Conservation (phyloP, 1,140 invertebrate species). For the Drosophila guanche region DNA sequence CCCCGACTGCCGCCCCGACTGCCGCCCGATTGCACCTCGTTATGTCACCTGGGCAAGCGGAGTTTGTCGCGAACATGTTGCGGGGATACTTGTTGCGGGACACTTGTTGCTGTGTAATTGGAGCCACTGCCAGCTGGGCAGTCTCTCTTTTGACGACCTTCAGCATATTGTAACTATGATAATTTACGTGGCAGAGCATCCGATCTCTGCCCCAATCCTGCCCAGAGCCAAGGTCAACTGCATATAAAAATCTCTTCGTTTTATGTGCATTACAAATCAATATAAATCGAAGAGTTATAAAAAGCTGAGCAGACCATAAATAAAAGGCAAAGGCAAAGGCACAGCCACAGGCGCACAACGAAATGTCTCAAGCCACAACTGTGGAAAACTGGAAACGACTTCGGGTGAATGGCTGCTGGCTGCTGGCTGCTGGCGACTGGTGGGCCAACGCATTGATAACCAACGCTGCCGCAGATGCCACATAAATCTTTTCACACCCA, state of each 20-base stretch:
- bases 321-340: constrained; percentile 31
- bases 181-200: constrained; percentile 33
- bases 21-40: constrained; percentile 1
- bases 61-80: constrained; percentile 21
- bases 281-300: constrained; percentile 81
- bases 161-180: constrained; percentile 62
- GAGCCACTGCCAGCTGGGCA: no score
- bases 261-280: constrained; percentile 75
- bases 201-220: constrained; percentile 42
- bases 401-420: constrained; percentile 69
- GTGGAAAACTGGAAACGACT: constrained; percentile 67
- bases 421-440: constrained; percentile 16
- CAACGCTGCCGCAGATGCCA: constrained; percentile 45
- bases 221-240: constrained; percentile 71
- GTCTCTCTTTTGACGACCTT: constrained; percentile 34
- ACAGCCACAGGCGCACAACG: constrained; percentile 53
- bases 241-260: constrained; percentile 47
- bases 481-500: constrained; percentile 80
- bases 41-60: constrained; percentile 30
- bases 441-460: constrained; percentile 74
- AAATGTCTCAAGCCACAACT: constrained; percentile 60
- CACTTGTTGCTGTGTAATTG: no score
- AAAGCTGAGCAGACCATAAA: constrained; percentile 75
- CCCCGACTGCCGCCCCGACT: no score
- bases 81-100: no score